These are phyloP conservation scores for Limosa lapponica DNA, from an alignment of 2,797 vertebrate genomes.

Conservation along the genomic window DNA sequence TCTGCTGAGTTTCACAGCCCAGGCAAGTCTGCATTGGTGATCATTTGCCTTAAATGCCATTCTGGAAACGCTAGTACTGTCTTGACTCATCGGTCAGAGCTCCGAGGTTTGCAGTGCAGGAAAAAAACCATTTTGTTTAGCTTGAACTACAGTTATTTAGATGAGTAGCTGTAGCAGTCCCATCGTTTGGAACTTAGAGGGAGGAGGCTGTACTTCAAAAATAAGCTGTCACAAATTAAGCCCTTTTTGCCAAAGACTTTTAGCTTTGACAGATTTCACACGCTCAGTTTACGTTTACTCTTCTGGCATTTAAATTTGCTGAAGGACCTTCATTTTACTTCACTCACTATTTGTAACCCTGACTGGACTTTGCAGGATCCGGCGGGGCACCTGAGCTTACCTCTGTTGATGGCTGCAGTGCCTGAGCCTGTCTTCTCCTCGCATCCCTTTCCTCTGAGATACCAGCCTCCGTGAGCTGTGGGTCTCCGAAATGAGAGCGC, in stretches of 20 bases:
- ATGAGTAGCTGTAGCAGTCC: neutral
- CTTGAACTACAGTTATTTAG: neutral
- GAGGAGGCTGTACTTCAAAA: neutral
- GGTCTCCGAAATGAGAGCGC: rapidly evolving
- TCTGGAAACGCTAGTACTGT: neutral
- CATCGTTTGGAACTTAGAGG: neutral
- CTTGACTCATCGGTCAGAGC: neutral
- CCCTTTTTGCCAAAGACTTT: neutral
- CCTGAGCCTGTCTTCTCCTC: rapidly evolving
- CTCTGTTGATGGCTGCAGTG: rapidly evolving
- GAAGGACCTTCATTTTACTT: neutral
- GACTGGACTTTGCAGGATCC: rapidly evolving
- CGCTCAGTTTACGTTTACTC: rapidly evolving
- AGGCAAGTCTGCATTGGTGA: neutral
- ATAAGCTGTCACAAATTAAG: neutral
- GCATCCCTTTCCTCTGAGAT: neutral
- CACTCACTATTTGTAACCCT: rapidly evolving
- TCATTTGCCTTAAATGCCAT: neutral
- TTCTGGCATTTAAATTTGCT: neutral
- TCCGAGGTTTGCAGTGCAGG: neutral
- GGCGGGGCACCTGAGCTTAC: rapidly evolving
- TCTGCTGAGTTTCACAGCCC: neutral
- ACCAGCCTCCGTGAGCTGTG: rapidly evolving
- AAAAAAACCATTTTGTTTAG: neutral
- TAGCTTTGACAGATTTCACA: neutral